A percentile compares a stretch with the other conserved stretches of the same genome.
Evolutionary conservation across 2,113 vertebrate species (phyloP).

Genomic region (Dolichotis patagonum): DNA sequence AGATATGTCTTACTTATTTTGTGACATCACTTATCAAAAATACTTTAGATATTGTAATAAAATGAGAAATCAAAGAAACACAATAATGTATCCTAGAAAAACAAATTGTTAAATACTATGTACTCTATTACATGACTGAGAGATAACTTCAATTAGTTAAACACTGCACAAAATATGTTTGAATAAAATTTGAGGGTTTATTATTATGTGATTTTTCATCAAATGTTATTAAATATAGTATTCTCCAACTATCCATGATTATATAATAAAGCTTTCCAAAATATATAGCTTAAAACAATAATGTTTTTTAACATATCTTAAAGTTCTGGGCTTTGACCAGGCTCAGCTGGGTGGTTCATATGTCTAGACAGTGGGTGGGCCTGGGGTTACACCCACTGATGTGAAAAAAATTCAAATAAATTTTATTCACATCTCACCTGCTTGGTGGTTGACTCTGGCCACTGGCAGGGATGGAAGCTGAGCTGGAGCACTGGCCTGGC

Average conservation of each 20-base stretch:
- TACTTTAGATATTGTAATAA: not conserved
- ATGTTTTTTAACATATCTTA: not conserved
- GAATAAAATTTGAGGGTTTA: not conserved
- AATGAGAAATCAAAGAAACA: conserved; percentile 24
- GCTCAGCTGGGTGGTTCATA: not conserved
- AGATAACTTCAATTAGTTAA: not conserved
- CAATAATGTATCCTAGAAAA: not conserved
- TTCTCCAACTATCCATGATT: not conserved
- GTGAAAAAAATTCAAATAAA: too few relatives aligned
- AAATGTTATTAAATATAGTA: not conserved
- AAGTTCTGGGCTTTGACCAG: not conserved
- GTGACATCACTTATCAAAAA: not conserved
- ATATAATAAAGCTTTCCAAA: not conserved
- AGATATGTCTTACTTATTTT: not conserved
- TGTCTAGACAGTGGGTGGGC: not conserved
- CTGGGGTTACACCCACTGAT: not conserved
- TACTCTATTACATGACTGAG: not conserved
- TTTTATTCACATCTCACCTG: not conserved
- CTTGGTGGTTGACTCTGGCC: not conserved
- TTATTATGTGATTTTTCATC: not conserved
- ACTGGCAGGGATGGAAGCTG: not conserved
- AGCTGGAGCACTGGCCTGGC: not conserved
- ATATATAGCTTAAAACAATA: not conserved
- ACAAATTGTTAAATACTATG: not conserved
- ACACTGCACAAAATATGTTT: not conserved